These are phyloP conservation scores for Sebastes jordani DNA, from an alignment of 2,797 vertebrate genomes.

Conservation along the genomic window DNA sequence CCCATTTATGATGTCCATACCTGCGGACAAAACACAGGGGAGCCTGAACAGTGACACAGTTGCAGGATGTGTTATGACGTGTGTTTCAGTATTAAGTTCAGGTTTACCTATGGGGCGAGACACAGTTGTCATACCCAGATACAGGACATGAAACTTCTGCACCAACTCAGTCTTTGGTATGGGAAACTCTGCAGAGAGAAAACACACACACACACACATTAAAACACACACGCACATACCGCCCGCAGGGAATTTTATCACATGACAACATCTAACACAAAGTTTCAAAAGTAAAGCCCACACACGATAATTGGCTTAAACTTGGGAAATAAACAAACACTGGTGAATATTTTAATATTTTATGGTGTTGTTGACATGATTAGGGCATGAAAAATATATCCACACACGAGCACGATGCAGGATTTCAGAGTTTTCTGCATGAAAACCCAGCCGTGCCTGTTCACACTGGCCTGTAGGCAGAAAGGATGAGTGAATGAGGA, in stretches of 20 bases:
- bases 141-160: constrained; percentile 96
- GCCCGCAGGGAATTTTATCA: constrained; percentile 10
- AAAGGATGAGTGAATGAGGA: background rate
- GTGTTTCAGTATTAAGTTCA: background rate
- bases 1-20: constrained; percentile 97
- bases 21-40: constrained; percentile 71
- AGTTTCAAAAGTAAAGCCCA: constrained; percentile 35
- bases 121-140: constrained; percentile 93
- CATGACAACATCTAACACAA: constrained; percentile 42
- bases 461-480: constrained; percentile 27
- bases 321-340: constrained; percentile 59
- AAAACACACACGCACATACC: background rate
- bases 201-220: constrained; percentile 18
- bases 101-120: constrained; percentile 91
- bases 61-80: background rate
- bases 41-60: background rate
- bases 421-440: constrained; percentile 26
- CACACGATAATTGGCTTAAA: constrained; percentile 56
- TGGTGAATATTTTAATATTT: constrained; percentile 67
- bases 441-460: constrained; percentile 34
- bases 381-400: constrained; percentile 30
- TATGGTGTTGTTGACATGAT: constrained; percentile 47
- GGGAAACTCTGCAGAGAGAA: constrained; percentile 91
- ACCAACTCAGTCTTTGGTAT: constrained; percentile 98
- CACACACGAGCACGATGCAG: constrained; percentile 11